A percentile compares a stretch with the other conserved stretches of the same genome.
These are phyloP conservation scores for Oscheius sp. DNA, from an alignment of 2,888 invertebrate genomes.

Conservation along the genomic window DNA sequence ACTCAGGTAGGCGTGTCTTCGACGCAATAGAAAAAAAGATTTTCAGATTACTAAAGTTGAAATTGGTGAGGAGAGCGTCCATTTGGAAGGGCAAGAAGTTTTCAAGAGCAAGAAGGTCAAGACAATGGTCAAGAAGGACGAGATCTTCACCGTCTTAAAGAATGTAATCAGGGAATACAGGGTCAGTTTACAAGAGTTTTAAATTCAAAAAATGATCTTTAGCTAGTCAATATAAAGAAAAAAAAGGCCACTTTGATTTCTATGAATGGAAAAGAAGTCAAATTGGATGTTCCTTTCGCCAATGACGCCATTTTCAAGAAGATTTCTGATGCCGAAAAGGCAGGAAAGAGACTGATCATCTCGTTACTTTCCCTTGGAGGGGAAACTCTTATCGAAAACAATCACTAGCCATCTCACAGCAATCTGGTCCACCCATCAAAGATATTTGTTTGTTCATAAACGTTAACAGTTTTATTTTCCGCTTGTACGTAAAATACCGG, in stretches of 20 bases:
- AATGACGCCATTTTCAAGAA: constrained; percentile 25
- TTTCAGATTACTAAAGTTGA: constrained; percentile 20
- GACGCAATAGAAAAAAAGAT: neutral
- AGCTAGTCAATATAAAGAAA: constrained; percentile 23
- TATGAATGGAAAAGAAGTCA: constrained; percentile 20
- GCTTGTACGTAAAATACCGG: no score
- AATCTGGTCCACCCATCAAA: no score
- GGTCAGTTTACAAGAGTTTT: neutral
- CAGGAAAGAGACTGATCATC: constrained; percentile 18
- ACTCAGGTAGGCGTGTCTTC: neutral
- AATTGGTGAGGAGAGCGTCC: constrained; percentile 7
- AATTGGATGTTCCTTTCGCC: constrained; percentile 27
- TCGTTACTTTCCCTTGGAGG: constrained; percentile 20
- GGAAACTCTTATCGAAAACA: constrained; percentile 14
- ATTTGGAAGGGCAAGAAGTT: constrained; percentile 11
- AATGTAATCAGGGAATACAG: constrained; percentile 27
- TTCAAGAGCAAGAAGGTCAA: constrained; percentile 30
- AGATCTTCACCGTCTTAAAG: neutral
- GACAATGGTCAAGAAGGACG: neutral
- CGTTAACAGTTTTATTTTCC: no score
- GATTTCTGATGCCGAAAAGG: constrained; percentile 12
- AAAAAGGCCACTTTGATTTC: constrained; percentile 26
- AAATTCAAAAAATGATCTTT: neutral
- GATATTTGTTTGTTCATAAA: no score
- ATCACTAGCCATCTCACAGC: neutral